Conservation (phyloP, 2,888 invertebrate genomes). For the Apamea anceps region DNA sequence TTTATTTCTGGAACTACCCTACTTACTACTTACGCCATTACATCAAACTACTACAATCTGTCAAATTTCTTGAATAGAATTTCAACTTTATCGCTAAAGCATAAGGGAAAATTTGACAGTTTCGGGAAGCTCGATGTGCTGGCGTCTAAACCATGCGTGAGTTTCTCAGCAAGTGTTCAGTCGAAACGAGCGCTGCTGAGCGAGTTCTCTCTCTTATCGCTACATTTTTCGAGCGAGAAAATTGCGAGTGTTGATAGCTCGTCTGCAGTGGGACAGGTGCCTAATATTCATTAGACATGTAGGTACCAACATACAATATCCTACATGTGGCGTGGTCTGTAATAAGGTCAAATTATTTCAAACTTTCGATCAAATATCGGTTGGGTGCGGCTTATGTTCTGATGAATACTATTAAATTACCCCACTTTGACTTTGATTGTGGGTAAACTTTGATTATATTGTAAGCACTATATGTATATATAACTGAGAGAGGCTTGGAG, state of each 20-base stretch:
- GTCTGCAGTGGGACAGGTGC: not conserved
- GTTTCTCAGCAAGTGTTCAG: not conserved
- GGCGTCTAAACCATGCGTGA: not conserved
- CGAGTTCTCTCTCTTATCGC: not conserved
- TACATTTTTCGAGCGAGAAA: not conserved
- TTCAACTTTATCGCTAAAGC: too few species aligned
- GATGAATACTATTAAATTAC: slow-evolving; percentile 37
- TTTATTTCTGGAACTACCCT: too few species aligned
- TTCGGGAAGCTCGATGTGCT: too few species aligned
- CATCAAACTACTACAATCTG: too few species aligned
- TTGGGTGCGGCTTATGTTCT: slow-evolving; percentile 20
- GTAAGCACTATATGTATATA: not conserved
- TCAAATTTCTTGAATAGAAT: too few species aligned
- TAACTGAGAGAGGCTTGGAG: not conserved
- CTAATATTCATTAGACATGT: slow-evolving; percentile 49
- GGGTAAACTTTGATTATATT: slow-evolving; percentile 35
- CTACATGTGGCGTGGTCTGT: not conserved
- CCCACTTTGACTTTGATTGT: slow-evolving; percentile 33
- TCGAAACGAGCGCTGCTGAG: not conserved
- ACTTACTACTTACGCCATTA: too few species aligned
- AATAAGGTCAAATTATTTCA: slow-evolving; percentile 38
- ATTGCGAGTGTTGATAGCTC: not conserved
- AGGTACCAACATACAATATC: slow-evolving; percentile 16
- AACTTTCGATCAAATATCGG: slow-evolving; percentile 49
- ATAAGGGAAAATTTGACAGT: too few species aligned